phyloP scores from a whole-genome alignment of 2,113 vertebrate species.

The Pholis gunnellus region DNA sequence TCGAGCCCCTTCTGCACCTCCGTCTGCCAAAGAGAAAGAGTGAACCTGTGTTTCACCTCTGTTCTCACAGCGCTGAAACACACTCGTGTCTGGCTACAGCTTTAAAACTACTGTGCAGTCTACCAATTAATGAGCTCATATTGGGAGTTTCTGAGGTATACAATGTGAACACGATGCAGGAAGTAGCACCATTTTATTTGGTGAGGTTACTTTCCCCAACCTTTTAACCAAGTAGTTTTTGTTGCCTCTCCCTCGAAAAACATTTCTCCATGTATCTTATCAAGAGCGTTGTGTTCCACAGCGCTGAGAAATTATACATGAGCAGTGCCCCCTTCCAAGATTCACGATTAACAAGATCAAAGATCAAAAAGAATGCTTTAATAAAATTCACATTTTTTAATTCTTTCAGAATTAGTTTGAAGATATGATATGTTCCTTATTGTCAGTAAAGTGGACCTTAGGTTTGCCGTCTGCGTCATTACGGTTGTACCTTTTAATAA shows the following conservation, averaged over 20 bases:
- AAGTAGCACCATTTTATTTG: not conserved
- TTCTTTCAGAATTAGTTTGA: not conserved
- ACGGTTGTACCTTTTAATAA: not conserved
- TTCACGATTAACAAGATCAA: not conserved
- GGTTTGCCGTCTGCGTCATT: not conserved
- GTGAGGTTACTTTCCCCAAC: not conserved
- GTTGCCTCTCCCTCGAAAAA: not conserved
- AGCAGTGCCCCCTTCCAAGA: not conserved
- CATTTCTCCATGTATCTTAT: not conserved
- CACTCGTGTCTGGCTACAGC: not conserved
- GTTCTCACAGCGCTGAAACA: not conserved
- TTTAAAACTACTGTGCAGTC: not conserved
- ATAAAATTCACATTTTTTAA: not conserved
- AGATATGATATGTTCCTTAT: not conserved
- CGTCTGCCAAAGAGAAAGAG: constrained; percentile 23
- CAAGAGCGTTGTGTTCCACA: not conserved
- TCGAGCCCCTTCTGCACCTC: constrained; percentile 7
- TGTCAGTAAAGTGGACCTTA: not conserved
- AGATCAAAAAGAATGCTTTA: not conserved
- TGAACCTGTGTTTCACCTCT: constrained; percentile 33
- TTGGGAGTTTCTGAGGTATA: not conserved
- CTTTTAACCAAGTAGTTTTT: not conserved
- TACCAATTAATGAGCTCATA: not conserved
- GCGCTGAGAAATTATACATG: too few species aligned
- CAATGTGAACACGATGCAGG: not conserved